Percentiles rank a stretch among this genome's conserved stretches.
These are phyloP conservation scores for Diuraphis noxia DNA, from an alignment of 1,140 invertebrate species.

Conservation along the genomic window DNA sequence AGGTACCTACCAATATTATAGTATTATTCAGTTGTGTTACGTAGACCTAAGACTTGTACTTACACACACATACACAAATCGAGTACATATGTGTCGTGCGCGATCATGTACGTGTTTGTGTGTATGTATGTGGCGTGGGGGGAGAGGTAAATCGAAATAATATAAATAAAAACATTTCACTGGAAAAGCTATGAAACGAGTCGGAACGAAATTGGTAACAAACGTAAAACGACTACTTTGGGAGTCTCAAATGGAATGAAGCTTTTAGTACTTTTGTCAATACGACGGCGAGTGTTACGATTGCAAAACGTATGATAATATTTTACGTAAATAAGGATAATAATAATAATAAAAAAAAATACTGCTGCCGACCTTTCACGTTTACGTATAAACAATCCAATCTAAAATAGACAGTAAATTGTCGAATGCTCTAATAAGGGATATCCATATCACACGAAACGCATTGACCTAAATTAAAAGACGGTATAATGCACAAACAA, in stretches of 20 bases:
- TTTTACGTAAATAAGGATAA: slow-evolving; percentile 1
- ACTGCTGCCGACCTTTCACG: background rate
- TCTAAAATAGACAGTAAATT: background rate
- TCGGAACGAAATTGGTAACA: slow-evolving; percentile 20
- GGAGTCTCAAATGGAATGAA: slow-evolving; percentile 26
- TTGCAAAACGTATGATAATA: slow-evolving; percentile 28
- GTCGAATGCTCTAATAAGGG: slow-evolving; percentile 4
- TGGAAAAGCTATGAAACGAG: background rate
- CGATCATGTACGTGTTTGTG: background rate
- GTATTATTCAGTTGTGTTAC: background rate
- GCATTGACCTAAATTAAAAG: slow-evolving; percentile 23
- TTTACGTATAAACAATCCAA: slow-evolving; percentile 6
- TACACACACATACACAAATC: background rate
- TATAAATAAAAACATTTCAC: slow-evolving; percentile 13
- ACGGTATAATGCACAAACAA: slow-evolving; percentile 2
- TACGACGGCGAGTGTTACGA: background rate
- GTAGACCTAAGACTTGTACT: background rate
- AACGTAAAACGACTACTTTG: slow-evolving; percentile 30
- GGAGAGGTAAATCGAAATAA: background rate
- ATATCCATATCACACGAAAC: background rate
- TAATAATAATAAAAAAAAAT: background rate
- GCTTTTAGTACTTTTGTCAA: slow-evolving; percentile 34
- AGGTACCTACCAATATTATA: background rate
- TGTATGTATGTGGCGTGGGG: background rate
- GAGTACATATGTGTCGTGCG: background rate